Evolutionary conservation across 2,113 vertebrate species (phyloP).

Genomic region (Nibea coibor): DNA sequence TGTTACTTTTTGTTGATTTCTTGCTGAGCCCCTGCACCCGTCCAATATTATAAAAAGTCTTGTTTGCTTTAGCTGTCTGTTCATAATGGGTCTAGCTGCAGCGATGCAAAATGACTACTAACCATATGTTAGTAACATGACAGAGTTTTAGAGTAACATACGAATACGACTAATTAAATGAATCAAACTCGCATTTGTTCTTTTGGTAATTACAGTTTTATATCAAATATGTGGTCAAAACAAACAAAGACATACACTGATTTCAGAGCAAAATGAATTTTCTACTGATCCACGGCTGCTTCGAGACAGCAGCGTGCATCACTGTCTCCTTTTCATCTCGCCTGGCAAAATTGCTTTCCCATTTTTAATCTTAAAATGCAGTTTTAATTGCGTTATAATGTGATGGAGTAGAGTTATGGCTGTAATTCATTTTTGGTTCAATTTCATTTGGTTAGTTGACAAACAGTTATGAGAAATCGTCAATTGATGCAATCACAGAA

Average conservation of each 20-base stretch:
- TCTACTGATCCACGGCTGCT: neutral
- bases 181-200: neutral
- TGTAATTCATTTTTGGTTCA: neutral
- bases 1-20: neutral
- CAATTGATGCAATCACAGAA: slow-evolving; percentile 42
- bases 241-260: neutral
- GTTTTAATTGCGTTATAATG: slow-evolving; percentile 47
- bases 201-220: neutral
- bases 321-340: neutral
- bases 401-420: slow-evolving; percentile 4
- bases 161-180: neutral
- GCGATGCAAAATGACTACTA: neutral
- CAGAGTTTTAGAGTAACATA: neutral
- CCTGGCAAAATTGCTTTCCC: slow-evolving; percentile 4
- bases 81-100: neutral
- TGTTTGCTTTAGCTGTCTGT: neutral
- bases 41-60: neutral
- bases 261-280: neutral
- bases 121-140: too few relatives aligned
- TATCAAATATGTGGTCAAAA: neutral
- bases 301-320: neutral
- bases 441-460: slow-evolving; percentile 47
- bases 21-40: neutral
- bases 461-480: slow-evolving; percentile 51
- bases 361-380: slow-evolving; percentile 43